These are phyloP conservation scores for Scaptomyza flava DNA, from an alignment of 2,888 invertebrate species.

Conservation along the genomic window DNA sequence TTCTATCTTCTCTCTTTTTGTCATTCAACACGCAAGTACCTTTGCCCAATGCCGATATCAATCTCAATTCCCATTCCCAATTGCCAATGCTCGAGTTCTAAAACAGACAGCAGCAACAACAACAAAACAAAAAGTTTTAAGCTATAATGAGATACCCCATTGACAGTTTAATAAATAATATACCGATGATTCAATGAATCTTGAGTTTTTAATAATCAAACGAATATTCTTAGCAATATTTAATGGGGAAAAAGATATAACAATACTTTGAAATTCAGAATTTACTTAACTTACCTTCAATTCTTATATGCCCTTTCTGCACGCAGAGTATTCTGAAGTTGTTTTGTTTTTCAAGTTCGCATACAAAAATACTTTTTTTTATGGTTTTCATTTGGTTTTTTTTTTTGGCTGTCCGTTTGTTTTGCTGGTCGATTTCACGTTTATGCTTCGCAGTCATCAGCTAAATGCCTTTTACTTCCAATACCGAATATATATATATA, in stretches of 20 bases:
- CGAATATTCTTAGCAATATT: no score
- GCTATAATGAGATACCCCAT: slow-evolving; percentile 2
- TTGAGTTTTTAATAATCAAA: no score
- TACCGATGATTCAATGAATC: no score
- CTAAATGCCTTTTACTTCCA: slow-evolving; percentile 61
- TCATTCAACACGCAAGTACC: slow-evolving; percentile 56
- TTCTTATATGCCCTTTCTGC: neutral
- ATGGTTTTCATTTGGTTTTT: slow-evolving; percentile 59
- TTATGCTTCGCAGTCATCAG: slow-evolving; percentile 74
- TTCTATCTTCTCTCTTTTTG: slow-evolving; percentile 13
- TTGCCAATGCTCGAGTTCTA: slow-evolving; percentile 24
- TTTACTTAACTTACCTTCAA: no score
- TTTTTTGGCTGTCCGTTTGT: slow-evolving; percentile 43
- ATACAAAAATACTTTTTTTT: slow-evolving; percentile 54
- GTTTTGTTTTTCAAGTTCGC: slow-evolving; percentile 43
- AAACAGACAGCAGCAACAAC: slow-evolving; percentile 8
- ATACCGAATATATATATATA: slow-evolving; percentile 22
- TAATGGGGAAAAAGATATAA: no score
- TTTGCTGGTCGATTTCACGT: slow-evolving; percentile 77
- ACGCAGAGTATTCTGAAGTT: slow-evolving; percentile 26
- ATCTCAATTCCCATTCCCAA: slow-evolving; percentile 25
- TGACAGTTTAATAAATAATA: no score
- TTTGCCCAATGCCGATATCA: slow-evolving; percentile 37
- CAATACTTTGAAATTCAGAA: no score
- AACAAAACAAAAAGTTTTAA: neutral